Percentiles rank a stretch among this genome's conserved stretches.
These are phyloP conservation scores for Mesoligia furuncula DNA, from an alignment of 2,888 invertebrate species.

Conservation along the genomic window DNA sequence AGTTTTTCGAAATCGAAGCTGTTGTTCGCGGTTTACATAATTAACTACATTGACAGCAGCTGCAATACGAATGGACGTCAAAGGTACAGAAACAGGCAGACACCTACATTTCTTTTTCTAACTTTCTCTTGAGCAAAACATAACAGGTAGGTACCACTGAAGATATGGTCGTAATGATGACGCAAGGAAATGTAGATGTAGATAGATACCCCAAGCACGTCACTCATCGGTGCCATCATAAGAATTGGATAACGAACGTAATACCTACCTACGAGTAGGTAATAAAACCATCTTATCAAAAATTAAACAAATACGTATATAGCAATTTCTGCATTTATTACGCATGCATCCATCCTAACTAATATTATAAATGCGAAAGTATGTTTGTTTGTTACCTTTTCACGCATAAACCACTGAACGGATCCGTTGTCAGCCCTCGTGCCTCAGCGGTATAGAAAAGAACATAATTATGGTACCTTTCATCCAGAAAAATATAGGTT, in stretches of 20 bases:
- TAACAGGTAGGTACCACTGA: background rate
- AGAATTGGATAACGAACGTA: slow-evolving; percentile 4
- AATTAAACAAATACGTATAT: slow-evolving; percentile 8
- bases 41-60: background rate
- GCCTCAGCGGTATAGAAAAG: too few relatives aligned
- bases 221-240: slow-evolving; percentile 7
- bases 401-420: background rate
- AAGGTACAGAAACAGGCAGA: background rate
- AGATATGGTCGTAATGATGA: background rate
- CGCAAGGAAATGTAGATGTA: slow-evolving; percentile 7
- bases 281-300: slow-evolving; percentile 11
- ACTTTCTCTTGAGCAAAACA: background rate
- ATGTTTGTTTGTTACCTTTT: background rate
- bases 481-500: too few relatives aligned
- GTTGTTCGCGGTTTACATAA: background rate
- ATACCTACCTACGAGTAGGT: background rate
- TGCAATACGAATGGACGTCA: background rate
- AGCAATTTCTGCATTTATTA: slow-evolving; percentile 21
- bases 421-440: background rate
- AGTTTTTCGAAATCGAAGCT: background rate
- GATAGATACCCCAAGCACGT: slow-evolving; percentile 5
- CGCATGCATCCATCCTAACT: background rate
- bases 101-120: background rate
- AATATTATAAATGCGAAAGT: background rate
- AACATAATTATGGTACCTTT: too few relatives aligned